Evolutionary conservation across 2,888 invertebrate species (phyloP).

Genomic region (Macaria liturata): DNA sequence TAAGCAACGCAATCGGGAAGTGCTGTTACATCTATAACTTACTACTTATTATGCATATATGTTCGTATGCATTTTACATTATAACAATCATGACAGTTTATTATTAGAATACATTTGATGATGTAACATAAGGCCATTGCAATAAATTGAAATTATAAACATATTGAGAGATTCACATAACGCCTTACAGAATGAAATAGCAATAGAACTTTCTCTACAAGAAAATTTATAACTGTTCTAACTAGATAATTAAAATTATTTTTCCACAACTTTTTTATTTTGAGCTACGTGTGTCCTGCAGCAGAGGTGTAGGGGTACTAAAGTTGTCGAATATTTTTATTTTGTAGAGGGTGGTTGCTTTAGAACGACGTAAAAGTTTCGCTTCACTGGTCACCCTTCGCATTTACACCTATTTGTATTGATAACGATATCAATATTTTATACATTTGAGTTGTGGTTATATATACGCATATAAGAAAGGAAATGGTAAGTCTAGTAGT

Average conservation of each 20-base stretch:
- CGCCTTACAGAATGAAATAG: no score
- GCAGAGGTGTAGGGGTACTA: slow-evolving; percentile 35
- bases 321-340: slow-evolving; percentile 30
- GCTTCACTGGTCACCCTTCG: slow-evolving; percentile 59
- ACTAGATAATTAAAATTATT: no score
- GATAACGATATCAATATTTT: slow-evolving; percentile 44
- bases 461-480: no score
- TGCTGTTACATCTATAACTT: slow-evolving; percentile 22
- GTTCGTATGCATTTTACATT: neutral
- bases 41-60: neutral
- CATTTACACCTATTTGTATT: slow-evolving; percentile 29
- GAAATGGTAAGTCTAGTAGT: no score
- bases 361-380: slow-evolving; percentile 42
- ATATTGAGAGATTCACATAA: no score
- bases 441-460: slow-evolving; percentile 12
- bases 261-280: no score
- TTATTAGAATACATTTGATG: no score
- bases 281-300: slow-evolving; percentile 38
- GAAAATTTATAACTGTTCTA: no score
- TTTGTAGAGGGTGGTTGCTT: slow-evolving; percentile 44
- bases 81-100: no score
- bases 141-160: no score
- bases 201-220: no score
- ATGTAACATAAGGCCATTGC: no score
- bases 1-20: slow-evolving; percentile 68